Evolutionary conservation across 2,797 vertebrate genomes (phyloP).

Genomic region (Amazonetta brasiliensis): DNA sequence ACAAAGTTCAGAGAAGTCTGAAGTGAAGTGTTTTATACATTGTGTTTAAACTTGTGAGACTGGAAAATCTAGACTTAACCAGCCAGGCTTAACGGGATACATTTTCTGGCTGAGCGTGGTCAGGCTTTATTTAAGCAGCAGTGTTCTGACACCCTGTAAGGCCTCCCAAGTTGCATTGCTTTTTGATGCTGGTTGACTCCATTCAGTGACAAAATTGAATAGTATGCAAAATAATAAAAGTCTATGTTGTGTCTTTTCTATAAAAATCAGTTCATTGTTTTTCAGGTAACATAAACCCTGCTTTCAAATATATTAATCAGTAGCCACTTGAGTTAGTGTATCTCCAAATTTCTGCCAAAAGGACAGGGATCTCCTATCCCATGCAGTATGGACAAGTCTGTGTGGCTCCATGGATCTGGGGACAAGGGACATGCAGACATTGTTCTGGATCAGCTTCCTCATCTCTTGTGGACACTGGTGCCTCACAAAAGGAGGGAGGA

Average conservation of each 20-base stretch:
- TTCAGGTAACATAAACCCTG: not conserved
- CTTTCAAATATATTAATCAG: not conserved
- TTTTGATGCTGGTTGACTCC: not conserved
- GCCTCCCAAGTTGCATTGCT: not conserved
- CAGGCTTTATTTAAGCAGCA: not conserved
- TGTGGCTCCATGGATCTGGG: not conserved
- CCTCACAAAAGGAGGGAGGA: not conserved
- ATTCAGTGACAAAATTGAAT: not conserved
- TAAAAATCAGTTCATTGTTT: not conserved
- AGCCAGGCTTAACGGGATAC: not conserved
- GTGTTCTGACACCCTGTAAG: not conserved
- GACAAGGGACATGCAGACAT: not conserved
- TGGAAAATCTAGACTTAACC: not conserved
- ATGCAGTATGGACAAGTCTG: rapidly evolving
- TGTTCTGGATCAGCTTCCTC: not conserved
- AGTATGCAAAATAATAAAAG: not conserved
- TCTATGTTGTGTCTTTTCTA: not conserved
- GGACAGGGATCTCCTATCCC: not conserved
- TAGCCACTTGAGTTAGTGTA: not conserved
- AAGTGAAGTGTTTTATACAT: not conserved
- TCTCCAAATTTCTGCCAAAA: not conserved
- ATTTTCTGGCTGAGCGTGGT: not conserved
- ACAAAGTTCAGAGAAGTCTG: not conserved
- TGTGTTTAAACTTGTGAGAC: not conserved
- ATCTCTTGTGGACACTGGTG: not conserved